These are phyloP conservation scores for Melanotaenia pygmaea DNA, from an alignment of 2,797 vertebrate genomes.

Conservation along the genomic window DNA sequence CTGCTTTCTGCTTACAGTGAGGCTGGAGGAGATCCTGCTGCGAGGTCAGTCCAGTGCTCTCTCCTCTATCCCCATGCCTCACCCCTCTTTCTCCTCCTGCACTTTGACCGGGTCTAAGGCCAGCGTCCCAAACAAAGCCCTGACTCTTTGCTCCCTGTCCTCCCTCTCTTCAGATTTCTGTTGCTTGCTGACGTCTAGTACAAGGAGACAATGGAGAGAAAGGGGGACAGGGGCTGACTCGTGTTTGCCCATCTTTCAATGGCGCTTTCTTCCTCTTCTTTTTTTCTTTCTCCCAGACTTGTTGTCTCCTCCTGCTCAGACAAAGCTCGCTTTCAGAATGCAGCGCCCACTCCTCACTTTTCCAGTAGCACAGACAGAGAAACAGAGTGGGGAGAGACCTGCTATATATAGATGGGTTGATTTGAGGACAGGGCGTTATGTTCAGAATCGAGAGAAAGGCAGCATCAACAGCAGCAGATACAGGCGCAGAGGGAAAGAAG, in stretches of 20 bases:
- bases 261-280: constrained; percentile 70
- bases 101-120: constrained; percentile 56
- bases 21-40: constrained; percentile 30
- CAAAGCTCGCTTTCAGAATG: constrained; percentile 76
- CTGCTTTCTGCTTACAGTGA: constrained; percentile 39
- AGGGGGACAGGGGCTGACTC: constrained; percentile 72
- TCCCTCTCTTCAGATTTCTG: constrained; percentile 81
- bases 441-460: constrained; percentile 15
- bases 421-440: constrained; percentile 52
- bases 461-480: constrained; percentile 3
- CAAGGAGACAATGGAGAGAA: constrained; percentile 79
- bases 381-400: constrained; percentile 52
- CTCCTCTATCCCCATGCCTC: constrained; percentile 53
- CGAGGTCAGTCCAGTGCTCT: constrained; percentile 59
- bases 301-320: constrained; percentile 46
- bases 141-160: constrained; percentile 65
- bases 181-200: constrained; percentile 79
- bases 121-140: constrained; percentile 69
- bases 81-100: constrained; percentile 53
- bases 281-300: constrained; percentile 24
- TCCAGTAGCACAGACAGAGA: constrained; percentile 63
- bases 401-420: constrained; percentile 81
- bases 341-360: constrained; percentile 71
- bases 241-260: constrained; percentile 72
- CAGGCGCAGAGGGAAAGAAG: neutral